These are phyloP conservation scores for Hucho hucho DNA, from an alignment of 2,113 vertebrate species.

Conservation along the genomic window DNA sequence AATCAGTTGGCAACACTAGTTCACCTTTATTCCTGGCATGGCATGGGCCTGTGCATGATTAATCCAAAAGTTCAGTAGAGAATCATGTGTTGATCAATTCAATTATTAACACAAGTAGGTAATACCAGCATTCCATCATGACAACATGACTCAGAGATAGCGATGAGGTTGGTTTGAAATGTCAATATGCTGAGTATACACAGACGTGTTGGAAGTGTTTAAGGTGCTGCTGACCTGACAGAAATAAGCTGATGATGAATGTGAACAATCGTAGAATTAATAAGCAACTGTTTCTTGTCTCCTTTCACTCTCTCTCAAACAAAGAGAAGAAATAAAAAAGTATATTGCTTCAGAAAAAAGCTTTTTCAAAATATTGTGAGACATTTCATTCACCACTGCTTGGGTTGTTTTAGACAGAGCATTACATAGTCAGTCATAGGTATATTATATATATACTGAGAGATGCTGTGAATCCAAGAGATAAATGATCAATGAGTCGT, in stretches of 20 bases:
- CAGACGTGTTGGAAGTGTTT: slow-evolving; percentile 61
- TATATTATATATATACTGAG: slow-evolving; percentile 27
- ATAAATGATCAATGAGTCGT: slow-evolving; percentile 64
- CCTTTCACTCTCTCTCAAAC: slow-evolving; percentile 57
- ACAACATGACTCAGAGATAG: slow-evolving; percentile 59
- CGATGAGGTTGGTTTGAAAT: slow-evolving; percentile 61
- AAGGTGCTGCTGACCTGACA: slow-evolving; percentile 65
- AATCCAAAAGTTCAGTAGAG: slow-evolving; percentile 24
- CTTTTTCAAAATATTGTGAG: slow-evolving; percentile 57
- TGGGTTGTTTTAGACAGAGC: slow-evolving; percentile 58
- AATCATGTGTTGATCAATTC: slow-evolving; percentile 44
- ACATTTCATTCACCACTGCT: slow-evolving; percentile 66
- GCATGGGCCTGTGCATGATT: slow-evolving; percentile 33
- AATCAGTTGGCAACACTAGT: slow-evolving; percentile 17
- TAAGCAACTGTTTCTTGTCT: slow-evolving; percentile 44
- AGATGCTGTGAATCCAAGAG: slow-evolving; percentile 69
- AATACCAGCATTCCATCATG: slow-evolving; percentile 62
- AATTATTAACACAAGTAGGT: slow-evolving; percentile 44
- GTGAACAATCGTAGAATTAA: slow-evolving; percentile 59
- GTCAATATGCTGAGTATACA: slow-evolving; percentile 59
- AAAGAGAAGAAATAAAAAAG: slow-evolving; percentile 70
- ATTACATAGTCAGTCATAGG: slow-evolving; percentile 68
- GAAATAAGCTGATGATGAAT: slow-evolving; percentile 47
- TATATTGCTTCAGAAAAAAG: slow-evolving; percentile 72
- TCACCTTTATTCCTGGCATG: slow-evolving; percentile 28